Conservation (phyloP, 2,113 vertebrate genomes). For the Eudorcas thomsonii region DNA sequence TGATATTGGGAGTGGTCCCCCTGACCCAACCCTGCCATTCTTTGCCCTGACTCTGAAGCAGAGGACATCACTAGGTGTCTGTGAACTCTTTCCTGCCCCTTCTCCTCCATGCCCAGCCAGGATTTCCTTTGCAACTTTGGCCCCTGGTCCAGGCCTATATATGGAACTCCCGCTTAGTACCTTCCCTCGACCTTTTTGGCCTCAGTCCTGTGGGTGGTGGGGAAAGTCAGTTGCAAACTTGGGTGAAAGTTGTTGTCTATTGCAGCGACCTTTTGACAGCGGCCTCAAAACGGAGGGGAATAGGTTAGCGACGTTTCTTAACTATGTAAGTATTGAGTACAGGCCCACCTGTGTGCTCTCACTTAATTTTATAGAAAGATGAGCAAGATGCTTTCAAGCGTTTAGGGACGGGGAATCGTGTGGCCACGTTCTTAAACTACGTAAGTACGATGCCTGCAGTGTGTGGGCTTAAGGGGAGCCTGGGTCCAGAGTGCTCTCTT, state of each 20-base stretch:
- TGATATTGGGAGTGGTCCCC: background rate
- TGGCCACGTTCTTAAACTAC: conserved; percentile 99
- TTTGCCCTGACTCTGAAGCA: background rate
- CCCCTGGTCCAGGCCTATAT: background rate
- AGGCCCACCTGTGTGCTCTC: conserved; percentile 84
- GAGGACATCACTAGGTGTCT: background rate
- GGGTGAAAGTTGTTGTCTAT: conserved; percentile 93
- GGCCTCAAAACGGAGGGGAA: conserved; percentile 96
- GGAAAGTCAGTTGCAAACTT: conserved; percentile 60
- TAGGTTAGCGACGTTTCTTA: conserved; percentile 99
- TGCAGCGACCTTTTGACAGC: conserved; percentile 99
- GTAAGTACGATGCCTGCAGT: conserved; percentile 89
- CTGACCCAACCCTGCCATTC: background rate
- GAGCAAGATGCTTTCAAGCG: conserved; percentile 99
- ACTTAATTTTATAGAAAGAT: conserved; percentile 98
- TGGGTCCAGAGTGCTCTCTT: background rate
- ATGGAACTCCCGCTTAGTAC: background rate
- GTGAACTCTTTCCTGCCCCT: background rate
- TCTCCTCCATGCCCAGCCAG: background rate
- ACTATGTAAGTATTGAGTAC: conserved; percentile 95
- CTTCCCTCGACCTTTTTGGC: background rate
- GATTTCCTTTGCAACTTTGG: background rate
- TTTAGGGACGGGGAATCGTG: conserved; percentile 99
- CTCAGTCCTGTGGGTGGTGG: background rate
- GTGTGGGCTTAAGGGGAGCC: background rate